These are phyloP conservation scores for Mus caroli DNA, from an alignment of 2,797 vertebrate species.

Conservation along the genomic window DNA sequence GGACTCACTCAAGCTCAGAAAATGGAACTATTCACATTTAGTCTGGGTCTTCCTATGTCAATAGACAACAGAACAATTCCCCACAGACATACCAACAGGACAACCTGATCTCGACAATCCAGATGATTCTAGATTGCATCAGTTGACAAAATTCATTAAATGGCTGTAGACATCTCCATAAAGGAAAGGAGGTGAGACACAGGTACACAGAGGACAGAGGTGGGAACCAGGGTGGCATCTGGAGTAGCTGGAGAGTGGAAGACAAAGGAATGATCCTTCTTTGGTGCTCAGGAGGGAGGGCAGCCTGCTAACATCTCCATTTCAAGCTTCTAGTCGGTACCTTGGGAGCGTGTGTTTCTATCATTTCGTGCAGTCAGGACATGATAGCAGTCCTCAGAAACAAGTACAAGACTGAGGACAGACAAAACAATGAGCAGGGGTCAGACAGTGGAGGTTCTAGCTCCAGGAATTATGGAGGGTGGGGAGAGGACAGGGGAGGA, in stretches of 20 bases:
- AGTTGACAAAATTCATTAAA: background rate
- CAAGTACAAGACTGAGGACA: background rate
- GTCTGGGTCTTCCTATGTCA: background rate
- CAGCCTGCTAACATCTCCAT: background rate
- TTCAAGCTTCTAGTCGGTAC: background rate
- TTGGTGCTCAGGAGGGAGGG: background rate
- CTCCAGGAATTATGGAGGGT: background rate
- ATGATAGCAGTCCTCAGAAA: background rate
- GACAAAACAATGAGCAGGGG: background rate
- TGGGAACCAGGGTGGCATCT: accelerated
- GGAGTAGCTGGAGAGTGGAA: background rate
- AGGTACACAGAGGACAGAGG: too few species aligned
- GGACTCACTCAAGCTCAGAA: background rate
- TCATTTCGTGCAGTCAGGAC: background rate
- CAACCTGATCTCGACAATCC: background rate
- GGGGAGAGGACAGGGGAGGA: background rate
- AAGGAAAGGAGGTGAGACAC: background rate
- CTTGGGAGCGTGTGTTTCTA: too few species aligned
- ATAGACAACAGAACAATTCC: background rate
- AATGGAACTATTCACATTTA: background rate
- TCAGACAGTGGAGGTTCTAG: background rate
- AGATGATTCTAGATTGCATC: background rate
- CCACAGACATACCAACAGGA: background rate
- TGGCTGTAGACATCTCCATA: background rate
- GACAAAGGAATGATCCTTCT: background rate